Conservation (phyloP, 2,113 vertebrate genomes). For the Thomomys bottae region DNA sequence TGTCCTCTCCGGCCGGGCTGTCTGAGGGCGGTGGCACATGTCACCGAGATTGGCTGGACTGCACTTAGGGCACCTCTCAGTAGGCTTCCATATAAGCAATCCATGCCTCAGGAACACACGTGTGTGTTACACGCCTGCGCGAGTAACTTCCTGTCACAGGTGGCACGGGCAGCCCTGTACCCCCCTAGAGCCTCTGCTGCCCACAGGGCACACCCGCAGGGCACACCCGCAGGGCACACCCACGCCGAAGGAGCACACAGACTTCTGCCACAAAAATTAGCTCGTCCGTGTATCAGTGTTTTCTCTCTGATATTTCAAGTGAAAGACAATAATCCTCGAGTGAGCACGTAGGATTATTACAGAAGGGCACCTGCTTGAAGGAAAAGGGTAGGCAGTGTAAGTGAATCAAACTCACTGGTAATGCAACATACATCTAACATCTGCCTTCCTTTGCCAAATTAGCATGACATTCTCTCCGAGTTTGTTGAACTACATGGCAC, state of each 20-base stretch:
- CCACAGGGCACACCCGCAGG: background rate
- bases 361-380: background rate
- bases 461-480: background rate
- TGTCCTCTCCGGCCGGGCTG: no score
- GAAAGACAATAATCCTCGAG: background rate
- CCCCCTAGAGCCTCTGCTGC: background rate
- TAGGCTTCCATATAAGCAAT: background rate
- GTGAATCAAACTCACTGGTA: background rate
- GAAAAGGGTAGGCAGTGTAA: background rate
- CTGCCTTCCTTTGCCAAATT: background rate
- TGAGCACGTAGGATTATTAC: background rate
- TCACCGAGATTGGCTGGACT: background rate
- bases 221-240: background rate
- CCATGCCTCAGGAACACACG: no score
- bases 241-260: background rate
- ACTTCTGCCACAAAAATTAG: background rate
- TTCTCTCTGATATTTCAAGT: conserved; percentile 1
- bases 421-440: background rate
- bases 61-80: background rate
- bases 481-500: background rate
- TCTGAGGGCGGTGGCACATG: no score
- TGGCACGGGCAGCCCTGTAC: background rate
- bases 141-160: background rate
- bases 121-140: background rate
- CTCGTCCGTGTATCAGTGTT: background rate